Base-by-base conservation (phyloP, 2,888 invertebrate genomes). In the Seira musarum region DNA sequence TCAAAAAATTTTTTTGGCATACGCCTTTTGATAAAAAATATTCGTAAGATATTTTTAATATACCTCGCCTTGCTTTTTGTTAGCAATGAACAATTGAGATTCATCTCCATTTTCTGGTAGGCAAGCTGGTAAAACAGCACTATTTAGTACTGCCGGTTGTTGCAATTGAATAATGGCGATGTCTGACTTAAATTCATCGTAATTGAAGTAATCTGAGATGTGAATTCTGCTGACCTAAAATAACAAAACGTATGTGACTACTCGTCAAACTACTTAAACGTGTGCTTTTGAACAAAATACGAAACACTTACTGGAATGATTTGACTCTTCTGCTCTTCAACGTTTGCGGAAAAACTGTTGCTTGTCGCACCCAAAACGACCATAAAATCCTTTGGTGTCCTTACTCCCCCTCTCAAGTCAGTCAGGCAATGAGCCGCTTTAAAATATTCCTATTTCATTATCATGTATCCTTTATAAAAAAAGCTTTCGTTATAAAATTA, bases 291-390 rank as follows among this genome's bases (percentile, higher is more conserved):
- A 6, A 30, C n/a, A n/a, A n/a, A n/a, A n/a, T n/a, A n/a, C n/a
- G n/a, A 5, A n/a, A 25, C 10, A 21, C 25, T 72, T 69, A 81
- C 81, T 19, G 77, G 70, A 35, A 81, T 61, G 49, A 78, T 73
- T 77, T 81, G 81, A 49, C 69, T 69, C 68, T 46, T 68, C 49
- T 72, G 57, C 15, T 81, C 81, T 1, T 77, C 69, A 19, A 72
- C 21, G 10, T 81, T 77, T 1, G 46, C 68, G 61, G 64, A 69
- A 64, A 77, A 81, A 17, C 53, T 73, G 22, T 77, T 81, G 17
- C 77, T 77, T 10, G 49, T 78, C 19, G 77, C 81, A 15, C 81
- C 81, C 24, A 81, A 22, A 24, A 81, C 65, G n/a, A 81, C 77
- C 53, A 77, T 81, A 65, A 81, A 81, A 0, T 81, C 77, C 30